Evolutionary conservation across 2,113 vertebrate genomes (phyloP), one percentile per base, ranked within the genome.

Genomic region (Spheniscus mendiculus): DNA sequence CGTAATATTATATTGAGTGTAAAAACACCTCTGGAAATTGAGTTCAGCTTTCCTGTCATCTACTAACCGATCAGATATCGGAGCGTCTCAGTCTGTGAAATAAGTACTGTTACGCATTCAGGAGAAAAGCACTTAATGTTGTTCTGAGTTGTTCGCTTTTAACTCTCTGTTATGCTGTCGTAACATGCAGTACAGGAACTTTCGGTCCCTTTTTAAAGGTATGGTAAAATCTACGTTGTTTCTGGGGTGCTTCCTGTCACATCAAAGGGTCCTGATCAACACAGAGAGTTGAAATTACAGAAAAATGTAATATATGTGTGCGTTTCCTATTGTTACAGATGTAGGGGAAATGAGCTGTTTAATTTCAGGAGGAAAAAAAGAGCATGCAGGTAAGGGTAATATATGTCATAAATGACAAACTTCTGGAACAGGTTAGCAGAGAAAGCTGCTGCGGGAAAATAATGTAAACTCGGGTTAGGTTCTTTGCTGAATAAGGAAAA

Each of bases 1-100:
- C 0, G 1, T 55, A 58, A 67, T 42, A 9, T 10, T 34, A 5
- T 10, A 47, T 0, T 17, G n/a, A 62, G 29, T 23, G 18, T 38
- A 42, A 76, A 84, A 80, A 36, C 21, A 52, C 8, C 47, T 58
- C 77, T 79, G 83, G 67, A 87, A 92, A 87, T 9, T 18, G 49
- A 45, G 36, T 42, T 91, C 53, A n/a, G 30, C 20, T 91, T 89
- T 72, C 12, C 25, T 52, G 34, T 76, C 47, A 38, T 32, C 45
- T 65, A 1, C 34, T n/a, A 65, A 73, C 70, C 45, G 45, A 40
- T 30, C 36, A 66, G 44, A 38, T 38, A 32, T 4, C 3, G 7
- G 18, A 85, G 52, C 32, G 56, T 55, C 45, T 59, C 34, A 23
- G 25, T 4, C 38, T 83, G 30, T 70, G 83, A 70, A 84, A 67